Base-by-base conservation (phyloP, 2,797 vertebrate species). In the Poecile montanus region DNA sequence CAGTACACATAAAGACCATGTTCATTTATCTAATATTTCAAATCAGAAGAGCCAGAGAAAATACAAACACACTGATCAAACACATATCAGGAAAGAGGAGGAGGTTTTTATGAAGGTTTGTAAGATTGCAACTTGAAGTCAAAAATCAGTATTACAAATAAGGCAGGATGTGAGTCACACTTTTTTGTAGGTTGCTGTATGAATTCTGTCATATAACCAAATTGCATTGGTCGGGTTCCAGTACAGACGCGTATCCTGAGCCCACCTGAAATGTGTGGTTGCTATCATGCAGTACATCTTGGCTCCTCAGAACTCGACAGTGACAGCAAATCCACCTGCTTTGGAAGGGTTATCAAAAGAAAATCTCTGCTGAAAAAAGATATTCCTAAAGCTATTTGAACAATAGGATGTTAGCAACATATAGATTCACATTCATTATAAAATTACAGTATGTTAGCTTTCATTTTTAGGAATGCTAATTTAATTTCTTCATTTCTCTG, bases 141-240 rank as follows among this genome's bases (percentile, higher is more conserved):
- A 93, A 88, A 82, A 89, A 81, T 26, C 83, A 81, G 51, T 72
- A 32, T 66, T 81, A 72, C 40, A 93, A 76, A 68, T 57, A 77
- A 83, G 73, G 51, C 30, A 87, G 71, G 56, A 86, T 48, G 14
- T 88, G 85, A 93, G 40, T 92, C 86, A 93, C 27, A 26, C 20
- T 29, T 71, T 40, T 61, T 79, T 88, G 68, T 65, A 89, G 65
- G 54, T 34, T 85, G 54, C 42, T 73, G 16, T 85, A 22, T 11
- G 29, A 86, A 36, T 60, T 91, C 42, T 58, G 11, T 48, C 67
- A 57, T 4, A 2, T 76, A 90, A 94, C 90, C 60, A 73, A 76
- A 53, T n/a, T 61, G n/a, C 27, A 77, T 23, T 38, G 65, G 29
- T 58, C 3, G 5, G 62, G 50, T 10, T 66, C 9, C 57, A 40